Evolutionary conservation across 2,888 invertebrate genomes (phyloP).

Genomic region (Prosapia bicincta): DNA sequence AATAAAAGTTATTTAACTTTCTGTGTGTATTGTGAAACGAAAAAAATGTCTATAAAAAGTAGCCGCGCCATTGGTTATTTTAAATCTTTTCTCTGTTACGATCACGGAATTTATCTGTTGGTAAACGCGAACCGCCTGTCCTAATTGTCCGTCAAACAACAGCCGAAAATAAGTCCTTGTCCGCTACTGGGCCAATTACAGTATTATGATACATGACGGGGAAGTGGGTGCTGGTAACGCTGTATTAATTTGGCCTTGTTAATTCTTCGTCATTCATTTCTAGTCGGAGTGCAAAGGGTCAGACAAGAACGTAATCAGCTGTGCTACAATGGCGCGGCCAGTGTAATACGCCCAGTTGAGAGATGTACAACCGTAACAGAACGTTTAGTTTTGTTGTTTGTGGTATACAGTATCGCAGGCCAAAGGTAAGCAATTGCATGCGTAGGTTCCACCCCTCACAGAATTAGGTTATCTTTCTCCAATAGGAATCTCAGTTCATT

Average conservation of each 20-base stretch:
- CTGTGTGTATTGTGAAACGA: too few species aligned
- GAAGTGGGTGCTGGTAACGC: not conserved
- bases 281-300: not conserved
- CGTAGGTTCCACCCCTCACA: not conserved
- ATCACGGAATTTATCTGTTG: too few species aligned
- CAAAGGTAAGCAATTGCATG: not conserved
- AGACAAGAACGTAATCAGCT: not conserved
- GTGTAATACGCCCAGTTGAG: not conserved
- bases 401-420: not conserved
- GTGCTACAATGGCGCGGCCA: not conserved
- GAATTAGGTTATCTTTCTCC: too few species aligned
- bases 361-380: not conserved
- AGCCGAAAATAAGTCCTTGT: not conserved
- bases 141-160: too few species aligned
- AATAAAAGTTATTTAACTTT: too few species aligned
- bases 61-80: too few species aligned
- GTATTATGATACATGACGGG: not conserved
- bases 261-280: slow-evolving; percentile 2
- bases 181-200: not conserved
- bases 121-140: too few species aligned
- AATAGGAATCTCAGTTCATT: too few species aligned
- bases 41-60: too few species aligned
- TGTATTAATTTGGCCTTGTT: slow-evolving; percentile 1
- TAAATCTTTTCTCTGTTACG: too few species aligned
- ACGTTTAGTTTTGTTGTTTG: not conserved